Base-by-base conservation (phyloP, 2,888 invertebrate genomes). In the Tachina fera region DNA sequence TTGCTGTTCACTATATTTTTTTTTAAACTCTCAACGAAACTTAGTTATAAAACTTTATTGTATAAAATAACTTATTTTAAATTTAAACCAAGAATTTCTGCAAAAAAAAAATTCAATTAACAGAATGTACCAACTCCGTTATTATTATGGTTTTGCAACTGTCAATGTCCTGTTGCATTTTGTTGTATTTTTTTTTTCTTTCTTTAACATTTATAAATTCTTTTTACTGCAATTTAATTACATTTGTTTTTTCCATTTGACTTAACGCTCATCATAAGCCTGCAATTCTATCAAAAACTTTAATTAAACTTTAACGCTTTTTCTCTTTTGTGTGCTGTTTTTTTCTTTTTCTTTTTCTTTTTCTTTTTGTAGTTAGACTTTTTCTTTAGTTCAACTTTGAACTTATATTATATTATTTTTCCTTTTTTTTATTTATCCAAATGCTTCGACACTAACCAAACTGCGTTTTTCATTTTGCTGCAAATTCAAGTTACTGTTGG, bases 221-320 rank as follows among this genome's bases (percentile, higher is more conserved):
- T 16, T 74, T 31, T 68, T 63, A 74, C 84, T 16, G 84, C 74
- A 74, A 74, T 68, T 78, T 68, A 53, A 63, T 72, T 74, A 56
- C 39, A 61, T 70, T 13, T 47, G 65, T 61, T 72, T 53, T 61
- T 45, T 77, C 11, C 45, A 61, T 76, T 61, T 72, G 22, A 60
- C 67, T 67, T 43, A 68, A 43, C 51, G 19, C n/a, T 83, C 45
- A 49, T 53, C 19, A 49, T 47, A 39, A 49, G 13, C 19, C 53
- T 47, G 19, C 45, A 76, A 60, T 49, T 74, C 68, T 70, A 74
- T 60, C 81, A 74, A 43, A 65, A 70, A 43, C 41, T 79, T 83
- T 60, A 77, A 83, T 86, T 86, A 83, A 83, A 77, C 43, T 83
- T 63, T 77, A 86, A 71, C 76, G 86, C 61, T 83, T 76, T 56